These are phyloP conservation scores for Nineta flava DNA, from an alignment of 2,888 invertebrate genomes.

Conservation along the genomic window DNA sequence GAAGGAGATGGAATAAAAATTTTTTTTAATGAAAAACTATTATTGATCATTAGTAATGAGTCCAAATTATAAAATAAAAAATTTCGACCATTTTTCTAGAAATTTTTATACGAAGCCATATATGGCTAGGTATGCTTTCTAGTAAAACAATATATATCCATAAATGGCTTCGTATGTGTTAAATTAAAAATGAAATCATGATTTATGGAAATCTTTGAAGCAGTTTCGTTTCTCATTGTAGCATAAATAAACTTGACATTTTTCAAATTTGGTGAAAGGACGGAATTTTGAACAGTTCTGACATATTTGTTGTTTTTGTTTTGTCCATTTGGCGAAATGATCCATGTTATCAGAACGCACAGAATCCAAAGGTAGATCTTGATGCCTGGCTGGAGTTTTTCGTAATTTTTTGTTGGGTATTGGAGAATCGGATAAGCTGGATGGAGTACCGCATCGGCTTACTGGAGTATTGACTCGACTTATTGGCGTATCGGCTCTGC, in stretches of 20 bases:
- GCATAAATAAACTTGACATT: not conserved
- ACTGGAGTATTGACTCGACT: no score
- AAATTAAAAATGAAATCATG: not conserved
- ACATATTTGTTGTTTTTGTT: not conserved
- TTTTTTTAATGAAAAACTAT: no score
- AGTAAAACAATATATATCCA: not conserved
- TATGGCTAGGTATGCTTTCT: not conserved
- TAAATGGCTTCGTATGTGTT: not conserved
- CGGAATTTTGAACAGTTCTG: not conserved
- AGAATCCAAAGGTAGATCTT: not conserved
- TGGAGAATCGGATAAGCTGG: not conserved
- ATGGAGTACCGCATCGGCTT: not conserved
- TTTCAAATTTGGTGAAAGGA: not conserved
- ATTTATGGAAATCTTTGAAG: not conserved
- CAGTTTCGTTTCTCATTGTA: not conserved
- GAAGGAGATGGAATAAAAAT: no score
- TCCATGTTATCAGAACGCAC: not conserved
- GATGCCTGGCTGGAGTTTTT: not conserved
- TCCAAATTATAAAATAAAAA: slow-evolving; percentile 11
- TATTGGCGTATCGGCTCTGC: no score
- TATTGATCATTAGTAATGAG: no score
- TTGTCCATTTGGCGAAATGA: not conserved
- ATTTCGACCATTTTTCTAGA: not conserved
- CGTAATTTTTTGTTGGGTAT: not conserved
- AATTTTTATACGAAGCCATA: not conserved